Percentiles rank a stretch among this genome's conserved stretches.
phyloP scores from a whole-genome alignment of 2,888 invertebrate genomes.

The Pandemis heparana region DNA sequence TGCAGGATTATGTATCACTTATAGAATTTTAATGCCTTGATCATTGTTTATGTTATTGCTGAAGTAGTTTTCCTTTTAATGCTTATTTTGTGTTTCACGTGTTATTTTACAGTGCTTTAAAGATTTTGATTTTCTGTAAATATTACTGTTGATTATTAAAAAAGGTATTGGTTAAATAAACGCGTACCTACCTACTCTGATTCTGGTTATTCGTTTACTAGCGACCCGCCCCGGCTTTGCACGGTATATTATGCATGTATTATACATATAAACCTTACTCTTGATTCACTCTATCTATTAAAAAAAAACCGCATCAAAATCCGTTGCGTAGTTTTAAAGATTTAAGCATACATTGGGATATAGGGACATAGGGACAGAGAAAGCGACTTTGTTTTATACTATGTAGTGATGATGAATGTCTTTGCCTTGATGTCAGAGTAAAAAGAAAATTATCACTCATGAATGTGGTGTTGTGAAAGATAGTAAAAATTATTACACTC shows the following conservation, averaged over 20 bases:
- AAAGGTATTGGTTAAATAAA: too few relatives aligned
- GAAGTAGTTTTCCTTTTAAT: not conserved
- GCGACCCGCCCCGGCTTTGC: too few relatives aligned
- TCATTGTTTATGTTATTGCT: not conserved
- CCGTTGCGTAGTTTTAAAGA: too few relatives aligned
- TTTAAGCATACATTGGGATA: too few relatives aligned
- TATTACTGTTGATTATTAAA: not conserved
- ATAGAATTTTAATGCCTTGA: conserved; percentile 23
- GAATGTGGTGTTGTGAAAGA: not conserved
- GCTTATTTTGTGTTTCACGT: too few relatives aligned
- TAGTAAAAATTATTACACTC: not conserved
- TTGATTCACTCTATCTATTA: too few relatives aligned
- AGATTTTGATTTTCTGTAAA: not conserved
- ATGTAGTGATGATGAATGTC: not conserved
- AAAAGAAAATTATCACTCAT: not conserved
- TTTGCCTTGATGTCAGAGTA: not conserved
- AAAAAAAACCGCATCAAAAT: too few relatives aligned
- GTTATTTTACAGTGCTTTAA: not conserved
- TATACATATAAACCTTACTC: too few relatives aligned
- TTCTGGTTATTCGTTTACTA: not conserved
- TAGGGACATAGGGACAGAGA: too few relatives aligned
- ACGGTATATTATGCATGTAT: too few relatives aligned
- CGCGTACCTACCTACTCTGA: not conserved
- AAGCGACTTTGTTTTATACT: too few relatives aligned
- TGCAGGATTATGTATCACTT: conserved; percentile 13